Base-by-base conservation (phyloP, 2,888 invertebrate genomes). In the Yponomeuta sedellus region DNA sequence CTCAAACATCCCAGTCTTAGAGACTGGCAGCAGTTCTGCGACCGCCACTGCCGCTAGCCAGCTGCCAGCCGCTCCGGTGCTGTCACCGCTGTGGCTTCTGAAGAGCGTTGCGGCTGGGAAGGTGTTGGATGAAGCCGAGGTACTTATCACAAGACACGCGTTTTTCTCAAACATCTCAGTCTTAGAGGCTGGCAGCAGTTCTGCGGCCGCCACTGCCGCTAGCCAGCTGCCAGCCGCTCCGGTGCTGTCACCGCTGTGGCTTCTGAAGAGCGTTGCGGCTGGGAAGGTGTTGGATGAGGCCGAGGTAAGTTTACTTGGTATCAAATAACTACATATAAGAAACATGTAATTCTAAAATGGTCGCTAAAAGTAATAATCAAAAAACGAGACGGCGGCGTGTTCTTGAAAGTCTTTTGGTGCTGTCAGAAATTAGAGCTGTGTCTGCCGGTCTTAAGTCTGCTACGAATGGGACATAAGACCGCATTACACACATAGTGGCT, bases 111-210 rank as follows among this genome's bases (percentile, higher is more conserved):
- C 10, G 11, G 57, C 28, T 25, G 58, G 39, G 20, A 57, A 52
- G 40, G 39, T 34, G 34, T 10, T 63, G 28, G 57, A 57, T 57
- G 57, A 20, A 8, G 16, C 20, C 2, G 63, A 66, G 63, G 59
- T 66, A 19, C 20, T 52, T 56, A n/a, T n/a, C n/a, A n/a, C n/a
- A n/a, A n/a, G n/a, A n/a, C n/a, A n/a, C n/a, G n/a, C n/a, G n/a
- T n/a, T n/a, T n/a, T n/a, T n/a, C n/a, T n/a, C n/a, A n/a, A n/a
- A n/a, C n/a, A n/a, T n/a, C n/a, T n/a, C n/a, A n/a, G n/a, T n/a
- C n/a, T n/a, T 96, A 2, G 93, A 97, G 52, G 92, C 96, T 2
- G 95, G 94, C 0, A 93, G 94, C 69, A 80, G 92, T 10, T 79
- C 87, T 10, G 82, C 85, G 0, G 70, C 75, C 0, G 65, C 72